Conservation (phyloP, 2,113 vertebrate species). For the Ancistrus triradiatus region DNA sequence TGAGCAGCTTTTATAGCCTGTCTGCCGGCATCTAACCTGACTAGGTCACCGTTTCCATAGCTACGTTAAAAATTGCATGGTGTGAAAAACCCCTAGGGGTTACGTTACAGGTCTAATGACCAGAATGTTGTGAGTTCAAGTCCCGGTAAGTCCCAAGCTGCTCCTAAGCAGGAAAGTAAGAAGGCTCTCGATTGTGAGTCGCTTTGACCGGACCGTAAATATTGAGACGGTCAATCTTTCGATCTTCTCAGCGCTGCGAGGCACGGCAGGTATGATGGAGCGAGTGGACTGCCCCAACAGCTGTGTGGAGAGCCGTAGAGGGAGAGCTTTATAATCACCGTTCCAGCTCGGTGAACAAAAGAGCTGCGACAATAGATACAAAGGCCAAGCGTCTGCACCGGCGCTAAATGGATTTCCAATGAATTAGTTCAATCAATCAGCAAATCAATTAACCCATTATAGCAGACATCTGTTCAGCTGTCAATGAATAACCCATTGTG, state of each 20-base stretch:
- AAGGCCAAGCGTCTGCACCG: background rate
- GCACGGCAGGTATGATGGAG: background rate
- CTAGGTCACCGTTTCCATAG: too few species aligned
- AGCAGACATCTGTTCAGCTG: slow-evolving; percentile 17
- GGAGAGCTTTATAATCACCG: background rate
- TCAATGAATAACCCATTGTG: slow-evolving; percentile 28
- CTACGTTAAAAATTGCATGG: too few species aligned
- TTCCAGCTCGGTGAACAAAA: background rate
- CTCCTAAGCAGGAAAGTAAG: background rate
- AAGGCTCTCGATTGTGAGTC: background rate
- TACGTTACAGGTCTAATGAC: too few species aligned
- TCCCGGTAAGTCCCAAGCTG: too few species aligned
- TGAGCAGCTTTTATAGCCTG: too few species aligned
- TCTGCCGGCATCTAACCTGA: too few species aligned
- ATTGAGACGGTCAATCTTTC: background rate
- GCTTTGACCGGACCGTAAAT: background rate
- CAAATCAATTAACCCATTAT: slow-evolving; percentile 21
- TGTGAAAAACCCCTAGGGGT: too few species aligned
- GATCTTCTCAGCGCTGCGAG: background rate
- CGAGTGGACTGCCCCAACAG: background rate
- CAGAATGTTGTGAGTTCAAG: too few species aligned
- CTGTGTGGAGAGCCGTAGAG: background rate
- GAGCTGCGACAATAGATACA: slow-evolving; percentile 8
- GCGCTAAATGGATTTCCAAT: slow-evolving; percentile 1
- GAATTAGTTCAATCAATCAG: slow-evolving; percentile 7